Percentiles rank a stretch among this genome's conserved stretches.
These are phyloP conservation scores for Cetoscarus ocellatus DNA, from an alignment of 2,797 vertebrate genomes.

Conservation along the genomic window DNA sequence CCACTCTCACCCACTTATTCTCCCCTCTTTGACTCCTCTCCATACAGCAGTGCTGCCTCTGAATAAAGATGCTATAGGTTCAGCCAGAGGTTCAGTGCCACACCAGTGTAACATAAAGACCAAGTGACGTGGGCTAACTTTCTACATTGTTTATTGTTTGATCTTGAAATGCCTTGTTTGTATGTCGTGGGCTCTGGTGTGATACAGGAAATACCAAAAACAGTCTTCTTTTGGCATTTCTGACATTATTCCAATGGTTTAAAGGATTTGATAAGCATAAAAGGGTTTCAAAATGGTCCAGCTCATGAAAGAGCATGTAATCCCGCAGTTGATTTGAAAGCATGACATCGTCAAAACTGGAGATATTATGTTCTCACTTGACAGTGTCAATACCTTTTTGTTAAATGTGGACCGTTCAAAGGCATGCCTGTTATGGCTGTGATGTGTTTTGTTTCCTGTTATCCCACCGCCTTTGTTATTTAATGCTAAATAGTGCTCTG, in stretches of 20 bases:
- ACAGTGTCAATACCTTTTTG: background rate
- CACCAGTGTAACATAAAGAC: background rate
- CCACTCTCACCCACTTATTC: background rate
- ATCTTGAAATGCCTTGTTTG: background rate
- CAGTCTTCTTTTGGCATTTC: background rate
- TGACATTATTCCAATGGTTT: background rate
- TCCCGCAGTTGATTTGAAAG: conserved; percentile 24
- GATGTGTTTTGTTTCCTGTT: background rate
- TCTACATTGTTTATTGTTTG: background rate
- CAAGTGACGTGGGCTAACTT: background rate
- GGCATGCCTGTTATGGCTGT: background rate
- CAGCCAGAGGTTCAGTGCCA: background rate
- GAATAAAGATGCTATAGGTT: conserved; percentile 6
- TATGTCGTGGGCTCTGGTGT: background rate
- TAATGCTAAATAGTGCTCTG: background rate
- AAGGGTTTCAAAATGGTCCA: conserved; percentile 1
- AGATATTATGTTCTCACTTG: background rate
- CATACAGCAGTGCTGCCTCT: background rate
- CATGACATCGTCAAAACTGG: conserved; percentile 1
- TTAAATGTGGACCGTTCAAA: background rate
- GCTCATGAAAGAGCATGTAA: conserved; percentile 7
- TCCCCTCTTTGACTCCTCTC: conserved; percentile 15
- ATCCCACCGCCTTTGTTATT: background rate
- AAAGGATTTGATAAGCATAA: background rate
- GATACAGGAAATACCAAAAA: background rate